Base-by-base conservation (phyloP, 2,113 vertebrate genomes). In the Bucco capensis region DNA sequence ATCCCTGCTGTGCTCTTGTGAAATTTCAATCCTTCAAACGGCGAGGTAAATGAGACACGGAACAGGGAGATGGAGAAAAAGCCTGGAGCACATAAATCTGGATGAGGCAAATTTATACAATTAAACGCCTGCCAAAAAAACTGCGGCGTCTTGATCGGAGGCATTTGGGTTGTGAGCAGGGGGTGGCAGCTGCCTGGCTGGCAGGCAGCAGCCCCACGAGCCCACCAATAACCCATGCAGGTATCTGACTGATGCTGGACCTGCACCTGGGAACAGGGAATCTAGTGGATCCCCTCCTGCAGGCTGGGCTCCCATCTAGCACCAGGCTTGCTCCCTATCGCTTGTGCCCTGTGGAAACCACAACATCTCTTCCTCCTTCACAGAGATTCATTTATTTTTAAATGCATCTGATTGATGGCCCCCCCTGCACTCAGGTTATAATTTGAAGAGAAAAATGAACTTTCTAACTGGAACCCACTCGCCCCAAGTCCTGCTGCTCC, bases 101-200 rank as follows among this genome's bases (percentile, higher is more conserved):
- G 92, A 95, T 73, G 65, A 93, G 93, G 86, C 90, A 95, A 95
- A 94, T 89, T 30, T 90, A 96, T 88, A 95, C 87, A 89, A 74
- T 17, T 75, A 86, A 85, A 86, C 6, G 37, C 74, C 95, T 93
- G 95, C 94, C 95, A 92, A 90, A 93, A 91, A 96, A 91, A 88
- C 57, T 91, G 90, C 77, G 12, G 96, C 92, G 80, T 88, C 94
- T 92, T 93, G 47, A 76, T 95, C 4, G 2, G 82, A 96, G 96
- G 94, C 65, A 71, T 86, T n/a, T 61, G 94, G 71, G 72, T 93
- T 83, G 81, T 0, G 8, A 5, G 1, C 61, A 50, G 94, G 94
- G 94, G 89, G 84, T 70, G 83, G 70, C 86, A 92, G 80, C 91
- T 90, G 89, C 86, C 83, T 3, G 30, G 58, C 67, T 70, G 54